Percentiles rank a stretch among this genome's conserved stretches.
Conservation (phyloP, 2,888 invertebrate genomes). For the Netelia melanura region DNA sequence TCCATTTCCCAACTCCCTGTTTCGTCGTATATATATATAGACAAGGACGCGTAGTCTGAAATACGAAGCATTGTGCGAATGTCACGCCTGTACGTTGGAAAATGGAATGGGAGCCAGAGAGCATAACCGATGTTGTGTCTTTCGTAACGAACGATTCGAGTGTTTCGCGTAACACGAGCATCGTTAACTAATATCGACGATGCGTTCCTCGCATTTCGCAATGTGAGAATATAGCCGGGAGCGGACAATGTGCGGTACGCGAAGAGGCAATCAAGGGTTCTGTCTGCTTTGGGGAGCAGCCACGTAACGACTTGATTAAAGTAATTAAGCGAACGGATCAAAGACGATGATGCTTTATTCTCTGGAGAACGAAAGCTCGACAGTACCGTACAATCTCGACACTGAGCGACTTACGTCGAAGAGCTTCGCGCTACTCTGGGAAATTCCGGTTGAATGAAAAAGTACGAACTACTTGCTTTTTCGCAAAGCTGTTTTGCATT, state of each 20-base stretch:
- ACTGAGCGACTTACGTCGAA: not conserved
- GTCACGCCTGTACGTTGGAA: constrained; percentile 46
- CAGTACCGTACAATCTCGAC: not conserved
- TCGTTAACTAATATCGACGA: not conserved
- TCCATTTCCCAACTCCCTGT: constrained; percentile 48
- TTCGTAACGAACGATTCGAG: constrained; percentile 26
- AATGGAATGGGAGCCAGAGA: constrained; percentile 42
- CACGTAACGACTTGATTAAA: constrained; percentile 12
- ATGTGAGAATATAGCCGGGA: no score
- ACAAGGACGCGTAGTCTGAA: constrained; percentile 5
- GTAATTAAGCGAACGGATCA: constrained; percentile 31
- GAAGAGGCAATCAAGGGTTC: not conserved
- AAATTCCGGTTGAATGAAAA: not conserved
- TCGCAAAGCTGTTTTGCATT: not conserved
- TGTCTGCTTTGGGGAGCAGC: not conserved
- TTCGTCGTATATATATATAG: constrained; percentile 14
- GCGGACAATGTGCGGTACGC: not conserved
- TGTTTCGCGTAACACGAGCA: constrained; percentile 7
- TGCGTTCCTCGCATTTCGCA: constrained; percentile 3
- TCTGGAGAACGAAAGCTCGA: constrained; percentile 4
- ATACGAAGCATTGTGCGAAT: constrained; percentile 54
- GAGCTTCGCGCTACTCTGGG: not conserved
- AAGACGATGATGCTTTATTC: constrained; percentile 6
- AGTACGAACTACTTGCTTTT: not conserved
- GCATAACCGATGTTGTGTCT: not conserved